Conservation (phyloP, 2,797 vertebrate species). For the Astyanax mexicanus region DNA sequence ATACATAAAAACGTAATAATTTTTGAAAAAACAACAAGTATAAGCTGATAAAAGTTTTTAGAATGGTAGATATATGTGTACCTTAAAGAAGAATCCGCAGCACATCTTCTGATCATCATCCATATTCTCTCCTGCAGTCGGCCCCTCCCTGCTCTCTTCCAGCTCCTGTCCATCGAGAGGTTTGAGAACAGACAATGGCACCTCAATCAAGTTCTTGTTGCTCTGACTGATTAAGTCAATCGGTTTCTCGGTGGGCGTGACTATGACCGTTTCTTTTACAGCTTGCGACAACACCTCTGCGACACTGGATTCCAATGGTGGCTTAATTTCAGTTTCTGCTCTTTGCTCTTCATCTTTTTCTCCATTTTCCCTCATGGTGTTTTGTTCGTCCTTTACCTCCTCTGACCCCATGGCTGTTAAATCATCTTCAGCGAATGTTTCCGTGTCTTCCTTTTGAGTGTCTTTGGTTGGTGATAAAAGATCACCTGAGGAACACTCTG, state of each 20-base stretch:
- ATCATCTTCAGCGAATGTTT: conserved; percentile 45
- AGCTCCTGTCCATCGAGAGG: conserved; percentile 79
- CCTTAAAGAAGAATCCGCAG: conserved; percentile 98
- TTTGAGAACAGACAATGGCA: conserved; percentile 90
- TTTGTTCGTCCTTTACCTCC: conserved; percentile 60
- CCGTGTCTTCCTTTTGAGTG: conserved; percentile 60
- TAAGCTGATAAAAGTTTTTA: no score
- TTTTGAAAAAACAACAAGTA: no score
- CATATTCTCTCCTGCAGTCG: conserved; percentile 73
- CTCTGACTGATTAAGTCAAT: conserved; percentile 62
- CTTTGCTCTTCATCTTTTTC: conserved; percentile 45
- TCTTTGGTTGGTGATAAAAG: conserved; percentile 62
- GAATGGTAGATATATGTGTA: conserved; percentile 62
- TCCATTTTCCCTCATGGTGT: conserved; percentile 24
- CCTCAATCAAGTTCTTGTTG: conserved; percentile 90
- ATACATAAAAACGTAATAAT: no score
- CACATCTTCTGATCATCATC: conserved; percentile 91
- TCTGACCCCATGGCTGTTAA: conserved; percentile 47
- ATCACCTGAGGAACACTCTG: conserved; percentile 57
- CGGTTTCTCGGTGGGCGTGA: conserved; percentile 86
- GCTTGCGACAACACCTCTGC: conserved; percentile 90
- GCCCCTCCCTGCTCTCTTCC: conserved; percentile 77
- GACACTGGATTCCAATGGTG: conserved; percentile 80
- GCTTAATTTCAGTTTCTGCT: conserved; percentile 74
- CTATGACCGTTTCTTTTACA: conserved; percentile 84